Evolutionary conservation across 2,888 invertebrate genomes (phyloP).

Genomic region (Exocentrus adspersus): DNA sequence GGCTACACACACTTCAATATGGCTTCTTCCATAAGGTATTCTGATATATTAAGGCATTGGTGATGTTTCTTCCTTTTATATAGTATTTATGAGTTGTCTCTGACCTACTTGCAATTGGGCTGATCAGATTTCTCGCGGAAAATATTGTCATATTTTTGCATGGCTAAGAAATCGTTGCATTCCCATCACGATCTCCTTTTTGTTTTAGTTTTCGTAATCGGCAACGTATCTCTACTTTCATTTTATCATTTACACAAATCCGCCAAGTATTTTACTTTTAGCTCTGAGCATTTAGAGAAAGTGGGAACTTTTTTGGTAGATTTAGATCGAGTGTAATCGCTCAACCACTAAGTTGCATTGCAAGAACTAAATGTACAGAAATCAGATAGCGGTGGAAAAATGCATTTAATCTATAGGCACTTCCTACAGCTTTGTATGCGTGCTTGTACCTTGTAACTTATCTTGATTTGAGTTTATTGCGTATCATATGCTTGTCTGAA

Average conservation of each 20-base stretch:
- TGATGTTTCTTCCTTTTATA: too few species aligned
- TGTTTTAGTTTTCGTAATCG: neutral
- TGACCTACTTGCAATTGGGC: neutral
- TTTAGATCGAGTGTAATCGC: constrained; percentile 24
- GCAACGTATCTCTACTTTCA: constrained; percentile 10
- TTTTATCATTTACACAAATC: constrained; percentile 12
- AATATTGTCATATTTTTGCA: neutral
- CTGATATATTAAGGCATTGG: too few species aligned
- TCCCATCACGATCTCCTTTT: neutral
- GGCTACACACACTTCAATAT: too few species aligned
- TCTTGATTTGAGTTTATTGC: neutral
- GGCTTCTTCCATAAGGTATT: too few species aligned
- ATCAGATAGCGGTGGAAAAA: neutral
- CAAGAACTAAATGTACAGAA: constrained; percentile 1
- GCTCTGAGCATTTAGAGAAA: constrained; percentile 24
- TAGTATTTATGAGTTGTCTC: neutral
- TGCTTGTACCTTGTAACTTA: neutral
- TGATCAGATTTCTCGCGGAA: neutral
- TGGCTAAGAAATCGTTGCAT: neutral
- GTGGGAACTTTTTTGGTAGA: constrained; percentile 24
- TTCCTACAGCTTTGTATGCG: neutral
- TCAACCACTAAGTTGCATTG: constrained; percentile 17
- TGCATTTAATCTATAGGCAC: neutral
- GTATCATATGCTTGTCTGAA: neutral
- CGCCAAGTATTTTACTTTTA: constrained; percentile 3